Evolutionary conservation across 2,888 invertebrate species (phyloP).

Genomic region (Chironomus tentans): DNA sequence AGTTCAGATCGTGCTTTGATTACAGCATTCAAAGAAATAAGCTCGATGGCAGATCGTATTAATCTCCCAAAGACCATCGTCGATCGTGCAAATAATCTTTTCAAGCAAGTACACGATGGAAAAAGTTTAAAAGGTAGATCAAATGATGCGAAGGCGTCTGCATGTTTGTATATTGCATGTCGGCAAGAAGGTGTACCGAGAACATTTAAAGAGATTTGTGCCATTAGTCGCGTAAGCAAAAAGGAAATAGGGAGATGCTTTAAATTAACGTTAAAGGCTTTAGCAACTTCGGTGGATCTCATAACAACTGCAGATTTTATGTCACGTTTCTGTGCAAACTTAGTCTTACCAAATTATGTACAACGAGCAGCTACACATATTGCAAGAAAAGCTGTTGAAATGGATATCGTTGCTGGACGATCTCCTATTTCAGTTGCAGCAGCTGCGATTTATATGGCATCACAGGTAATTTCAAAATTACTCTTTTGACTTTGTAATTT

Average conservation of each 20-base stretch:
- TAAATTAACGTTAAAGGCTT: constrained; percentile 88
- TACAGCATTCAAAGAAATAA: constrained; percentile 94
- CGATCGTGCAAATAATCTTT: constrained; percentile 90
- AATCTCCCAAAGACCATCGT: constrained; percentile 95
- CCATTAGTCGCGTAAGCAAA: constrained; percentile 97
- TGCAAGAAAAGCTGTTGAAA: constrained; percentile 89
- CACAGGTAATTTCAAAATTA: constrained; percentile 53
- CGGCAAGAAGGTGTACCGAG: constrained; percentile 97
- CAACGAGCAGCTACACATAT: constrained; percentile 94
- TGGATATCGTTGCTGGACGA: constrained; percentile 94
- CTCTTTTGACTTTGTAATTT: too few species aligned
- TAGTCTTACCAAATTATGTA: constrained; percentile 75
- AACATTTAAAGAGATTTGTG: constrained; percentile 99
- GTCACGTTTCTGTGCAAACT: constrained; percentile 95
- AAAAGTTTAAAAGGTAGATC: constrained; percentile 91
- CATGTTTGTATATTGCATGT: constrained; percentile 97
- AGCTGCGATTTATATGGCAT: constrained; percentile 99
- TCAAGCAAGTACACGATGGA: constrained; percentile 97
- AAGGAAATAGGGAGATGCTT: constrained; percentile 99
- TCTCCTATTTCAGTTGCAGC: constrained; percentile 99
- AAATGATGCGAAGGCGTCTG: constrained; percentile 97
- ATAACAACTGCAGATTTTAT: constrained; percentile 99
- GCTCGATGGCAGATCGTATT: constrained; percentile 95
- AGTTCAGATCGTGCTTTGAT: constrained; percentile 91
- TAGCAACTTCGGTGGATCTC: constrained; percentile 93